phyloP scores from a whole-genome alignment of 2,888 invertebrate species.

The Athripsodes cinereus region DNA sequence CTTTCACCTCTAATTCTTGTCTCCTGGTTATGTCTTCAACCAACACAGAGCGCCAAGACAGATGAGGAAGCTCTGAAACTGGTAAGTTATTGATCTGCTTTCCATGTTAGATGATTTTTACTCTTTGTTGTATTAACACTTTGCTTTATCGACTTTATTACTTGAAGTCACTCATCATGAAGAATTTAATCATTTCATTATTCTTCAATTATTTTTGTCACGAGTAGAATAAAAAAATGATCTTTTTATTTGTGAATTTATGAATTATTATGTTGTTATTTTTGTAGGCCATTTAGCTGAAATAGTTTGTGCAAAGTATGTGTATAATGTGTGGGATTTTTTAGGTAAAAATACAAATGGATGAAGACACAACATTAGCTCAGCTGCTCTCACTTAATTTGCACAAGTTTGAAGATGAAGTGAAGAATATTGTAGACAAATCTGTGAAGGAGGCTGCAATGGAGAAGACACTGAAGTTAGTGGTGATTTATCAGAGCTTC shows the following conservation, averaged over 20 bases:
- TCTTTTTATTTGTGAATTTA: no score
- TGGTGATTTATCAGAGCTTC: no score
- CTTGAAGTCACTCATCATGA: no score
- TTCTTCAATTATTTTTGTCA: no score
- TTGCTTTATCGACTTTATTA: no score
- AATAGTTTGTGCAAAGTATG: no score
- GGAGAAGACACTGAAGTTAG: constrained; percentile 76
- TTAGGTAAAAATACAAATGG: constrained; percentile 74
- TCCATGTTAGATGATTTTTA: not conserved
- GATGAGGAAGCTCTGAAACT: constrained; percentile 22
- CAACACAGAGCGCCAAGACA: constrained; percentile 24
- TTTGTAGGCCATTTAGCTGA: no score
- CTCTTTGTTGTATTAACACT: no score
- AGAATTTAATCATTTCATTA: no score
- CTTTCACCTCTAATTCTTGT: not conserved
- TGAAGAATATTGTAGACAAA: constrained; percentile 91
- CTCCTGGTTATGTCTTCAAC: not conserved
- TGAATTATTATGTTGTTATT: no score
- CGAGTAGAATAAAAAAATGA: no score
- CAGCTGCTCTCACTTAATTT: constrained; percentile 82
- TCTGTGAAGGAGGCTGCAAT: constrained; percentile 95
- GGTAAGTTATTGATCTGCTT: constrained; percentile 17
- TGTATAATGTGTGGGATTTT: no score
- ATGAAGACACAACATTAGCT: constrained; percentile 78
- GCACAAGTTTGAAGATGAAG: constrained; percentile 92